Conservation (phyloP, 2,888 invertebrate genomes). For the Amaurobius ferox region DNA sequence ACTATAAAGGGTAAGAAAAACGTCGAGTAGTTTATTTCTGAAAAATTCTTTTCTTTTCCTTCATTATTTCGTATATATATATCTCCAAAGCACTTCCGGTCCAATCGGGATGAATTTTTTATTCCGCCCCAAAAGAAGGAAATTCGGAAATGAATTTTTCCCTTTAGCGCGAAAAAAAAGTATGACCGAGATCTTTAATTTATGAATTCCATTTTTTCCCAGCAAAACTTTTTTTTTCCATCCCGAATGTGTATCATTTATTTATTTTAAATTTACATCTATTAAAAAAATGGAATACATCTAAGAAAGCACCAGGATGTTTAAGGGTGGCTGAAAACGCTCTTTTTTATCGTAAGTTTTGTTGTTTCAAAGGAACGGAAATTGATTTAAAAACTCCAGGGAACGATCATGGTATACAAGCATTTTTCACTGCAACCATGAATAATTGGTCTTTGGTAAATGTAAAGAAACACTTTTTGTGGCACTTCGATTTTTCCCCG, state of each 20-base stretch:
- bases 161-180: constrained; percentile 7
- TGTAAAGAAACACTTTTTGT: constrained; percentile 3
- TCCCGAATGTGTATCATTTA: constrained; percentile 20
- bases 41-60: constrained; percentile 13
- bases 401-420: background rate
- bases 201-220: constrained; percentile 15
- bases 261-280: constrained; percentile 28
- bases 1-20: constrained; percentile 7
- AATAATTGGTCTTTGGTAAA: constrained; percentile 13
- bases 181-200: constrained; percentile 19
- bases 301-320: background rate
- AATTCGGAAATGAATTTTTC: constrained; percentile 15
- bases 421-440: constrained; percentile 20
- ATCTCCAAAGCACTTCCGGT: constrained; percentile 21
- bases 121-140: constrained; percentile 3
- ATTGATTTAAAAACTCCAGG: constrained; percentile 17
- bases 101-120: constrained; percentile 6
- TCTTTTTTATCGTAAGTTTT: background rate
- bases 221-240: background rate
- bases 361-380: background rate
- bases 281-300: constrained; percentile 10
- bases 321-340: background rate
- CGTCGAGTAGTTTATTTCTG: constrained; percentile 26
- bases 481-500: background rate
- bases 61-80: constrained; percentile 9